These are phyloP conservation scores for Otocyon megalotis DNA, from an alignment of 2,113 vertebrate species.

Conservation along the genomic window DNA sequence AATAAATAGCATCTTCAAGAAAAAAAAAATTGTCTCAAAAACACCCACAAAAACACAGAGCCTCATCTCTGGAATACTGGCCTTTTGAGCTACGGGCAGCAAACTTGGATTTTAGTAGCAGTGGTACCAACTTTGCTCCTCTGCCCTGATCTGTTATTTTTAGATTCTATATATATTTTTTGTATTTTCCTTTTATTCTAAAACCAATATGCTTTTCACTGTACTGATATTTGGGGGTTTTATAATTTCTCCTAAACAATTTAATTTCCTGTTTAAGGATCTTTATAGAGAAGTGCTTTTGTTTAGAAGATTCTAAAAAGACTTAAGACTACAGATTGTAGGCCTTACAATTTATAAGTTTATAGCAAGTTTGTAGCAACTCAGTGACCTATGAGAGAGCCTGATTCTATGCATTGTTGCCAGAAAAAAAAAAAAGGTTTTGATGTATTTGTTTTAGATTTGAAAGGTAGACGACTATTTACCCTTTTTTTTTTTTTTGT, in stretches of 20 bases:
- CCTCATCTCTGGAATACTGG: neutral
- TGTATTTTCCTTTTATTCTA: neutral
- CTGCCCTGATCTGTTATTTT: neutral
- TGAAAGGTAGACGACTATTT: neutral
- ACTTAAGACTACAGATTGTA: neutral
- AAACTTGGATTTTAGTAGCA: neutral
- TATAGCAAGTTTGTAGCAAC: neutral
- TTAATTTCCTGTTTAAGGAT: neutral
- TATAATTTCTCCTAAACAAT: neutral
- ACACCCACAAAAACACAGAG: neutral
- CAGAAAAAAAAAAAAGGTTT: neutral
- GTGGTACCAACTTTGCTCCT: neutral
- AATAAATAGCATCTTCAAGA: no score
- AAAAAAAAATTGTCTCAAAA: neutral
- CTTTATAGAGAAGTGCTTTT: neutral
- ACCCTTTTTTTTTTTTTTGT: neutral
- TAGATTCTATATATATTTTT: neutral
- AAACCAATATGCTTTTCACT: neutral
- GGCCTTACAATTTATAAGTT: neutral
- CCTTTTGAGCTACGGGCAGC: neutral
- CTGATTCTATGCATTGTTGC: neutral
- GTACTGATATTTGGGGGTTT: neutral
- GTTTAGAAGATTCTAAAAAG: neutral
- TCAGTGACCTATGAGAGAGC: neutral
- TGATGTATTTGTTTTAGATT: neutral